These are phyloP conservation scores for Urocitellus parryii DNA, from an alignment of 2,113 vertebrate species.

Conservation along the genomic window DNA sequence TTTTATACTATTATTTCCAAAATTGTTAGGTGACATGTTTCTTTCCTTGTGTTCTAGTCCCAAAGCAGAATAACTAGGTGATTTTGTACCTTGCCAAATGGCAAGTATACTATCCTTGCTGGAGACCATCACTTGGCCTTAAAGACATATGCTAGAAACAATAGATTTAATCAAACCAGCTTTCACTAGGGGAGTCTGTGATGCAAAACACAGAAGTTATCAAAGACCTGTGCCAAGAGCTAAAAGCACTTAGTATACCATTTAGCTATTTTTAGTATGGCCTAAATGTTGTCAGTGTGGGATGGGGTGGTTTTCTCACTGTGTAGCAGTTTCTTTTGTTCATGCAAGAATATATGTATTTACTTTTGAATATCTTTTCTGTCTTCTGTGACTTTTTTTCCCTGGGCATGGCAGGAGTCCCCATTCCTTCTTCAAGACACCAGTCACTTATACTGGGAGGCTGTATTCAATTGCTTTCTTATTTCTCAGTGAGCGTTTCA, in stretches of 20 bases:
- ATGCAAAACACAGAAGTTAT: neutral
- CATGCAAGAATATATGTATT: neutral
- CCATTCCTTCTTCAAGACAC: neutral
- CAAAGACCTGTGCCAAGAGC: neutral
- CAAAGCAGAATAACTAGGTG: neutral
- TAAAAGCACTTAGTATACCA: neutral
- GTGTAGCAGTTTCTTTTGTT: neutral
- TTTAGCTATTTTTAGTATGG: constrained; percentile 34
- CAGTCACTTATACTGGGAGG: neutral
- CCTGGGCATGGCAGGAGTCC: too few species aligned
- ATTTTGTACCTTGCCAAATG: neutral
- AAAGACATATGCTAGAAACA: constrained; percentile 10
- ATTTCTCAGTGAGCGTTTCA: neutral
- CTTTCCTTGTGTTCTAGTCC: neutral
- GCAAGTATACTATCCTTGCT: neutral
- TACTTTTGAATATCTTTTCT: neutral
- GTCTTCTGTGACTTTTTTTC: neutral
- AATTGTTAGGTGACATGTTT: constrained; percentile 29
- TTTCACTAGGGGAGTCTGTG: neutral
- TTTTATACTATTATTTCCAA: constrained; percentile 43
- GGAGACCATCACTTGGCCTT: neutral
- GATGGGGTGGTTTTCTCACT: neutral
- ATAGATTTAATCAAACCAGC: neutral
- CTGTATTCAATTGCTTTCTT: neutral
- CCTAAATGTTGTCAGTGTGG: neutral